phyloP scores from a whole-genome alignment of 2,113 vertebrate species.

The Leucopsar rothschildi region DNA sequence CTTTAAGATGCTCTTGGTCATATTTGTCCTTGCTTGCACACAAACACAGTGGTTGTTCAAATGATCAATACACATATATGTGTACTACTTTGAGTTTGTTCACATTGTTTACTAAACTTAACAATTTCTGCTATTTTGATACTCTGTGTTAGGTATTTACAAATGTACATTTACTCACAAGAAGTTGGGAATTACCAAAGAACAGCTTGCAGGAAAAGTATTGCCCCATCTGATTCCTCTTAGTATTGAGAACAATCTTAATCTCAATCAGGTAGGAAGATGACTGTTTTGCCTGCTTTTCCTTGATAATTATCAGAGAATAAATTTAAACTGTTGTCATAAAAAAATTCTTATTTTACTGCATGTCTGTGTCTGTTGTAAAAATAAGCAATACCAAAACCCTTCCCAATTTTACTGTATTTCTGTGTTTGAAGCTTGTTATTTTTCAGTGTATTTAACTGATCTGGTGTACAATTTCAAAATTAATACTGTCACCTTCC shows the following conservation, averaged over 20 bases:
- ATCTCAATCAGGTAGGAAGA: slow-evolving; percentile 91
- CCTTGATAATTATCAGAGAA: background rate
- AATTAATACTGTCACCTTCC: background rate
- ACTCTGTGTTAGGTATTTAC: slow-evolving; percentile 86
- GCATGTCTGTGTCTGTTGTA: background rate
- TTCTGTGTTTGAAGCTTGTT: background rate
- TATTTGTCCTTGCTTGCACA: background rate
- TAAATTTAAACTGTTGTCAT: background rate
- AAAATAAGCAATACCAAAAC: background rate
- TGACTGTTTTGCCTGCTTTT: background rate
- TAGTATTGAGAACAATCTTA: slow-evolving; percentile 97
- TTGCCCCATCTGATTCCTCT: slow-evolving; percentile 94
- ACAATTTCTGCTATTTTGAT: background rate
- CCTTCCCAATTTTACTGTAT: background rate
- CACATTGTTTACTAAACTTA: background rate
- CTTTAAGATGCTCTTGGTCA: background rate
- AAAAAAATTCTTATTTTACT: background rate
- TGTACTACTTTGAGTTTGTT: background rate
- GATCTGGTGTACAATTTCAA: background rate
- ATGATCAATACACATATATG: background rate
- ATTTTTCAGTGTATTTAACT: background rate
- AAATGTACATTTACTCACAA: slow-evolving; percentile 98
- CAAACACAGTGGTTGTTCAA: background rate
- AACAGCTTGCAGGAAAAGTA: slow-evolving; percentile 90
- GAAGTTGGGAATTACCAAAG: slow-evolving; percentile 97